Conservation (phyloP, 2,797 vertebrate genomes). For the Lutjanus campechanus region DNA sequence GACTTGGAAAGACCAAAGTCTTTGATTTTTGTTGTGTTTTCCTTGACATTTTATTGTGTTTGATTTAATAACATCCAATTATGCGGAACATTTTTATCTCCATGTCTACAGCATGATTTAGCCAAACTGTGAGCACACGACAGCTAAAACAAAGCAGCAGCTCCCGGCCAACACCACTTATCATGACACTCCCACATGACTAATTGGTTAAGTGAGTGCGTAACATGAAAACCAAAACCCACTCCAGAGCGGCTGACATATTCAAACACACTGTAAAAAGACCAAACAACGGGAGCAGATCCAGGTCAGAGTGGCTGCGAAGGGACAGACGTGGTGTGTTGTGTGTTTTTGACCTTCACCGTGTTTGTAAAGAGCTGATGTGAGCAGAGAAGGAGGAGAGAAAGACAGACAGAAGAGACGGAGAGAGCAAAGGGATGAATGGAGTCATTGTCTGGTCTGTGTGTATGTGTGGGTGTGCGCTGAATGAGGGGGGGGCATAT, state of each 20-base stretch:
- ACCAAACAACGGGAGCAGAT: neutral
- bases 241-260: slow-evolving; percentile 1
- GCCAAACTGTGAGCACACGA: neutral
- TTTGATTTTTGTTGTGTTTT: neutral
- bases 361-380: slow-evolving; percentile 48
- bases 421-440: slow-evolving; percentile 57
- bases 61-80: neutral
- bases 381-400: slow-evolving; percentile 9
- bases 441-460: slow-evolving; percentile 58
- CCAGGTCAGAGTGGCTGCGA: slow-evolving; percentile 34
- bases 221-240: neutral
- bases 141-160: slow-evolving; percentile 23
- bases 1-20: neutral
- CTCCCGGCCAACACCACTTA: neutral
- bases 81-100: neutral
- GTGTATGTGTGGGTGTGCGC: slow-evolving; percentile 24
- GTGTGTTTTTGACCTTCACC: slow-evolving; percentile 47
- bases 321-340: slow-evolving; percentile 19
- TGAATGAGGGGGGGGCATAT: neutral
- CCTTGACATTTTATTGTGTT: neutral
- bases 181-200: slow-evolving; percentile 52
- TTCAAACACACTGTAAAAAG: slow-evolving; percentile 10
- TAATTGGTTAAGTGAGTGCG: slow-evolving; percentile 38
- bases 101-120: slow-evolving; percentile 6
- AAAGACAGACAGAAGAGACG: slow-evolving; percentile 12